A percentile compares a stretch with the other conserved stretches of the same genome.
Evolutionary conservation across 2,113 vertebrate genomes (phyloP).

Genomic region (Embiotoca jacksoni): DNA sequence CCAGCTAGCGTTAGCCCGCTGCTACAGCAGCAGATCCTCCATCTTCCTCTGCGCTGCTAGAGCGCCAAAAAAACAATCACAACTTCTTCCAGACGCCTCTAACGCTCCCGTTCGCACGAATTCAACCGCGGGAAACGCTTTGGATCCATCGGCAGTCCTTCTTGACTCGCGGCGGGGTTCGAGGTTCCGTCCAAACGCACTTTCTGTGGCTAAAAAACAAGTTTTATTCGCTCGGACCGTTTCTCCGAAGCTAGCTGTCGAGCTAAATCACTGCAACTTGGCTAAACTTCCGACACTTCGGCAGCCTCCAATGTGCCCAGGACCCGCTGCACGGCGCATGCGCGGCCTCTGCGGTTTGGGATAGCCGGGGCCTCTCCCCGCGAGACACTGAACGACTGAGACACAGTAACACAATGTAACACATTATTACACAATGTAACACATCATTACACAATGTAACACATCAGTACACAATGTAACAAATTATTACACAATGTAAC

Average conservation of each 20-base stretch:
- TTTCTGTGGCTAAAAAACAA: slow-evolving; percentile 46
- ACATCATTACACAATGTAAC: not conserved
- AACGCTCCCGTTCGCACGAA: slow-evolving; percentile 8
- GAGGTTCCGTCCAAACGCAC: slow-evolving; percentile 4
- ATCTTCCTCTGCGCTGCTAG: slow-evolving; percentile 77
- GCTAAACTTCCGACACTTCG: slow-evolving; percentile 75
- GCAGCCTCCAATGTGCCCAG: slow-evolving; percentile 51
- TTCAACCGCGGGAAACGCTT: not conserved
- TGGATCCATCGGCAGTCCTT: slow-evolving; percentile 49
- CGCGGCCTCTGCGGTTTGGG: slow-evolving; percentile 45
- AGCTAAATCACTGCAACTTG: slow-evolving; percentile 68
- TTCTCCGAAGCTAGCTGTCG: slow-evolving; percentile 53
- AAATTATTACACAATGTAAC: not conserved
- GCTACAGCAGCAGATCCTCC: slow-evolving; percentile 75
- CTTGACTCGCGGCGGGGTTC: not conserved
- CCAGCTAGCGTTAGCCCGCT: slow-evolving; percentile 68
- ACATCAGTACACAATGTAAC: not conserved
- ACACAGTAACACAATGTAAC: not conserved
- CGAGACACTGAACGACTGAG: not conserved
- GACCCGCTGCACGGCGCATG: slow-evolving; percentile 58
- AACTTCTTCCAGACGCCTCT: slow-evolving; percentile 71
- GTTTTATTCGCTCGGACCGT: slow-evolving; percentile 53
- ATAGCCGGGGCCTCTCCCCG: slow-evolving; percentile 54
- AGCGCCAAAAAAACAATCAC: slow-evolving; percentile 83
- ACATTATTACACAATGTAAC: not conserved